These are phyloP conservation scores for Xylocampa areola DNA, from an alignment of 2,888 invertebrate genomes.

Conservation along the genomic window DNA sequence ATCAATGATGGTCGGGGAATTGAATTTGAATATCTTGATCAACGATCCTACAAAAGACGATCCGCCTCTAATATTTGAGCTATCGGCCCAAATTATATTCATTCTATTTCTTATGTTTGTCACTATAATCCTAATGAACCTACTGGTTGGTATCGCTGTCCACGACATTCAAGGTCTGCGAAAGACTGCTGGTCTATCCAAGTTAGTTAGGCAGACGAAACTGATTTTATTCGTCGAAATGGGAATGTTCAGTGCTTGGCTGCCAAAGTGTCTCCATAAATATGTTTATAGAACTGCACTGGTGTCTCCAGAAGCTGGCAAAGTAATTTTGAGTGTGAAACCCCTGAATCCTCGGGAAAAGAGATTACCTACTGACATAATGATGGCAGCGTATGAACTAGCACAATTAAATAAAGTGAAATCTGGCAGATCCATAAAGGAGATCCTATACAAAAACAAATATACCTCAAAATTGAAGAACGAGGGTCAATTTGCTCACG, in stretches of 20 bases:
- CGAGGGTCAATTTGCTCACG: conserved; percentile 77
- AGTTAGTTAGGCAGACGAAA: conserved; percentile 95
- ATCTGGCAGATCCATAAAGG: conserved; percentile 91
- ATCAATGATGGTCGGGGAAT: conserved; percentile 97
- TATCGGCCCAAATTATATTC: conserved; percentile 95
- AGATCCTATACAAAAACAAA: conserved; percentile 89
- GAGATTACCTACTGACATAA: conserved; percentile 93
- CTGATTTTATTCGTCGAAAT: conserved; percentile 95
- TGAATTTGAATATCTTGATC: conserved; percentile 93
- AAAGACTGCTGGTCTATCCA: conserved; percentile 95
- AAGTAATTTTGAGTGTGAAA: conserved; percentile 95
- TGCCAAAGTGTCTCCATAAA: conserved; percentile 93
- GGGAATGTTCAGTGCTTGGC: conserved; percentile 93
- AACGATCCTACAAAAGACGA: conserved; percentile 92
- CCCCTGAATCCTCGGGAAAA: conserved; percentile 95
- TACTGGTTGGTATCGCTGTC: conserved; percentile 96
- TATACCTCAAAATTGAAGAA: conserved; percentile 91
- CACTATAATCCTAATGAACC: conserved; percentile 95
- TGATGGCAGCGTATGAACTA: conserved; percentile 94
- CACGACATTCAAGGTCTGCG: conserved; percentile 96
- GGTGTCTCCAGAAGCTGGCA: conserved; percentile 94
- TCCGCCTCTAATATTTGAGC: conserved; percentile 92
- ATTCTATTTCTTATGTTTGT: conserved; percentile 95
- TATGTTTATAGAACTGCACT: conserved; percentile 94
- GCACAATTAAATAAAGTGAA: conserved; percentile 93